phyloP scores from a whole-genome alignment of 2,113 vertebrate genomes.

The Tetraodon nigroviridis region DNA sequence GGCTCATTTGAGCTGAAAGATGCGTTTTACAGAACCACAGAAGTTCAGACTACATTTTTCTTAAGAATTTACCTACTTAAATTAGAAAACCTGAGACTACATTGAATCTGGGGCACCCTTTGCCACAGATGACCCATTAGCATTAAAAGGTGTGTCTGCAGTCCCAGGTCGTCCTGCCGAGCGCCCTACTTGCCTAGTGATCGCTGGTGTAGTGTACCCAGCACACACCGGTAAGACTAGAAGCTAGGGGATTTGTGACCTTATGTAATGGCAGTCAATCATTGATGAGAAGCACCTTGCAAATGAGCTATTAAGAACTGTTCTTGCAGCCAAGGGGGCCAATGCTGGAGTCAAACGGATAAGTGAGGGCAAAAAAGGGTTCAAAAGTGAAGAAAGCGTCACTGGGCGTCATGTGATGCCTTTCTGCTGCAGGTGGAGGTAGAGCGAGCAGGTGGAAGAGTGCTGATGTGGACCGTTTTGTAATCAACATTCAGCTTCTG shows the following conservation, averaged over 20 bases:
- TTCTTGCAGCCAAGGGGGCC: conserved; percentile 3
- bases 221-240: conserved; percentile 41
- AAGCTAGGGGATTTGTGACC: conserved; percentile 14
- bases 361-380: conserved; percentile 7
- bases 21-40: conserved; percentile 12
- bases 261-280: conserved; percentile 61
- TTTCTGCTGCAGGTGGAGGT: too few relatives aligned
- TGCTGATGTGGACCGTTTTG: too few relatives aligned
- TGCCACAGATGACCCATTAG: background rate
- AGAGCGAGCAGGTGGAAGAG: too few relatives aligned
- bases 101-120: background rate
- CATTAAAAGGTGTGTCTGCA: conserved; percentile 11
- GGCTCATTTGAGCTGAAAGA: too few relatives aligned
- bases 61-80: background rate
- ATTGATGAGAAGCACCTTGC: conserved; percentile 56
- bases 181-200: conserved; percentile 44
- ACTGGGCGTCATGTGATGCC: too few relatives aligned
- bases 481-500: too few relatives aligned
- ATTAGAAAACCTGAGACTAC: background rate
- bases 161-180: conserved; percentile 21
- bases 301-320: conserved; percentile 43
- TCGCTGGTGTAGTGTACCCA: conserved; percentile 32
- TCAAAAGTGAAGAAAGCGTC: conserved; percentile 17
- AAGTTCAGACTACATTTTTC: background rate
- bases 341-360: conserved; percentile 22